Conservation (phyloP, 2,888 invertebrate genomes). For the Tipula unca region DNA sequence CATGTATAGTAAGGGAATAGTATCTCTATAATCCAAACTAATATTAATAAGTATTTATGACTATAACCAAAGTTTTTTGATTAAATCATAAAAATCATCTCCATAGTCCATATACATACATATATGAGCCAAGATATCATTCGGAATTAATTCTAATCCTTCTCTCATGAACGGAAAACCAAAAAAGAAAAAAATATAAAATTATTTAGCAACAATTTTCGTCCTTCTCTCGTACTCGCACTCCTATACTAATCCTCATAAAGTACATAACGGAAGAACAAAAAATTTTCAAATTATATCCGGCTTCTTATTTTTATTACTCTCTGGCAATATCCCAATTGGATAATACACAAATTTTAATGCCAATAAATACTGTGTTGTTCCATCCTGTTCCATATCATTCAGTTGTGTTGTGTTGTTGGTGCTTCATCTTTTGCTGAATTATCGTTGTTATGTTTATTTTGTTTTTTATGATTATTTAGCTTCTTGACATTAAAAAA, state of each 20-base stretch:
- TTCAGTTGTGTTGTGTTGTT: background rate
- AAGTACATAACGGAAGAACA: background rate
- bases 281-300: background rate
- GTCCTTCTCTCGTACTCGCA: background rate
- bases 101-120: background rate
- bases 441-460: background rate
- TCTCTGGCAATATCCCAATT: background rate
- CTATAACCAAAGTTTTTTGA: background rate
- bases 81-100: background rate
- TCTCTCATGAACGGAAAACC: no score
- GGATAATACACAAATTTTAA: background rate
- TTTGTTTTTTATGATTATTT: background rate
- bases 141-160: background rate
- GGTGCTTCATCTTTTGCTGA: background rate
- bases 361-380: background rate
- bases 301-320: background rate
- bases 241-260: background rate
- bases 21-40: background rate
- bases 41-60: background rate
- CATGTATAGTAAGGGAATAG: background rate
- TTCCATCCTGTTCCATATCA: background rate
- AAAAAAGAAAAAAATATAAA: background rate
- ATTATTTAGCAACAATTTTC: background rate
- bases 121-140: background rate
- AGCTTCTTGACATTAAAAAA: background rate